Base-by-base conservation (phyloP, 2,888 invertebrate species). In the Trichogramma evanescens region DNA sequence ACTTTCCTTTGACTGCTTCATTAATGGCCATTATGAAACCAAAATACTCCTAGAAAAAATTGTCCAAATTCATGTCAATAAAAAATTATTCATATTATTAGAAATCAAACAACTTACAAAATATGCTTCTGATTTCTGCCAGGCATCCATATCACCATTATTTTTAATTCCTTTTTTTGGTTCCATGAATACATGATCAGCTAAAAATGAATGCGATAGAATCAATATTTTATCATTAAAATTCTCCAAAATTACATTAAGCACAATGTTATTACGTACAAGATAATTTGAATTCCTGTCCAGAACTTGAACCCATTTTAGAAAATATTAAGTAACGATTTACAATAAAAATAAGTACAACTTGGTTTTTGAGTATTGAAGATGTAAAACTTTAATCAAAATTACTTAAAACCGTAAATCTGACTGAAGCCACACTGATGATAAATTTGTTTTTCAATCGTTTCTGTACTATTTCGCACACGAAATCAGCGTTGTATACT, bases 21-120 rank as follows among this genome's bases (percentile, higher is more conserved):
- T 94, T 95, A 67, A 96, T 82, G 3, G 91, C 89, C 66, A 89
- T 84, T 68, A 96, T 86, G 74, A 95, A 95, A 0, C 94, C 94
- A 55, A 93, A 80, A 68, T 92, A 87, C 79, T 94, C 93, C 84
- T 86, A 75, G 77, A 66, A 43, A 56, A 8, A 52, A 42, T 38
- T 46, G 1, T 7, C n/a, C 38, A 26, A 51, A 45, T 46, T 41
- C 9, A 51, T 6, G 52, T 61, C 4, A n/a, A 51, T 57, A 6
- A 42, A 41, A 26, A n/a, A 38, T 42, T 54, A 26, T 52, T 57
- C 10, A 38, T 41, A 40, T 38, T 53, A 51, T 56, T 46, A 41
- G 56, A 55, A 53, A 57, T 3, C 46, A 54, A 13, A 48, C 54
- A 62, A 73, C 78, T 79, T 78, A 89, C 89, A 79, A 87, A 86